Percentiles rank a stretch among this genome's conserved stretches.
Evolutionary conservation across 2,797 vertebrate species (phyloP).

Genomic region (Adrianichthys oophorus): DNA sequence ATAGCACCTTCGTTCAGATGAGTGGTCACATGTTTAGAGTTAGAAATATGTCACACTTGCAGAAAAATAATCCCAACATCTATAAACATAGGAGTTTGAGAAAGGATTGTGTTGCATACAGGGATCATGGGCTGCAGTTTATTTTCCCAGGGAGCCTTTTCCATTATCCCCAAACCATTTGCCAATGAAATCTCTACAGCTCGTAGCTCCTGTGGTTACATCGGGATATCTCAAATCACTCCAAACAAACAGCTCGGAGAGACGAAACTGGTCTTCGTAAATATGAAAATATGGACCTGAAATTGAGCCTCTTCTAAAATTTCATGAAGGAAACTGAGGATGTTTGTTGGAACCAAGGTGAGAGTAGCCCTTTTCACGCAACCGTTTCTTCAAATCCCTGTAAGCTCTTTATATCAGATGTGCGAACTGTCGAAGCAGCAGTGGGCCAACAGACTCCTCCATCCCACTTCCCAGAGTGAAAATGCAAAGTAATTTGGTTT

Average conservation of each 20-base stretch:
- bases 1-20: slow-evolving; percentile 19
- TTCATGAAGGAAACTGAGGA: slow-evolving; percentile 4
- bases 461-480: too few species aligned
- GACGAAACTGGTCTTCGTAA: slow-evolving; percentile 59
- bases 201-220: slow-evolving; percentile 58
- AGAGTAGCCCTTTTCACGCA: slow-evolving; percentile 3
- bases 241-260: slow-evolving; percentile 72
- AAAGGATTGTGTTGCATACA: slow-evolving; percentile 67
- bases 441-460: too few species aligned
- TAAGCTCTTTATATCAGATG: too few species aligned
- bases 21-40: slow-evolving; percentile 31
- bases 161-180: slow-evolving; percentile 58
- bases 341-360: slow-evolving; percentile 12
- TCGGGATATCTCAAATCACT: slow-evolving; percentile 72
- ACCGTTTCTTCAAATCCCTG: too few species aligned
- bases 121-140: slow-evolving; percentile 69
- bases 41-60: slow-evolving; percentile 74
- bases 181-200: slow-evolving; percentile 58
- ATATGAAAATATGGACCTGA: slow-evolving; percentile 61
- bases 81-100: slow-evolving; percentile 69
- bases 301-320: slow-evolving; percentile 40
- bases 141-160: slow-evolving; percentile 75
- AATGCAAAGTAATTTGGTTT: too few species aligned
- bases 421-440: too few species aligned
- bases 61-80: slow-evolving; percentile 72